phyloP scores from a whole-genome alignment of 2,888 invertebrate species.

The Tenthredo livida region DNA sequence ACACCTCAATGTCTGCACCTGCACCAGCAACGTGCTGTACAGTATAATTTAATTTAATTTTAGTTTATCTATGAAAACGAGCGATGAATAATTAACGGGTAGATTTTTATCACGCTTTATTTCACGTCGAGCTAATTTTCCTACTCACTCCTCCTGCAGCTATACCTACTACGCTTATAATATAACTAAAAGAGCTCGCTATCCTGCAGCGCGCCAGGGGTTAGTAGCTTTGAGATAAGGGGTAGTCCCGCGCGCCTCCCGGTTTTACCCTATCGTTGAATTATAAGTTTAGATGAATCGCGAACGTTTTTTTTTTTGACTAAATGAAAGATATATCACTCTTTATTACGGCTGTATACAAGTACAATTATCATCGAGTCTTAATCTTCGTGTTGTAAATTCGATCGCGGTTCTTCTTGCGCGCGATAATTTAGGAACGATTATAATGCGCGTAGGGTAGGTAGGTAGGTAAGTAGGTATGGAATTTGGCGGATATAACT shows the following conservation, averaged over 20 bases:
- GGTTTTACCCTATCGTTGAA: neutral
- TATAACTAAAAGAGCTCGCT: neutral
- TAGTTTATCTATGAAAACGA: neutral
- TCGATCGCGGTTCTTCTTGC: neutral
- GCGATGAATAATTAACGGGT: conserved; percentile 32
- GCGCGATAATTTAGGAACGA: neutral
- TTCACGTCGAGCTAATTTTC: conserved; percentile 19
- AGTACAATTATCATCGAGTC: too few species aligned
- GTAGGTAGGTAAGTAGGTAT: too few species aligned
- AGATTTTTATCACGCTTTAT: conserved; percentile 38
- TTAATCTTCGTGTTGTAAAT: too few species aligned
- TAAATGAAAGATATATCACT: too few species aligned
- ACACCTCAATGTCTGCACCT: too few species aligned
- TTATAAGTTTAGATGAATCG: too few species aligned
- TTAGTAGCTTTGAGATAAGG: conserved; percentile 20
- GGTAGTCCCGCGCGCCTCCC: too few species aligned
- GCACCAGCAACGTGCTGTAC: too few species aligned
- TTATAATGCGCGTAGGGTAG: neutral
- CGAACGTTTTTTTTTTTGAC: neutral
- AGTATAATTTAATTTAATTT: neutral
- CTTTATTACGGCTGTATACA: too few species aligned
- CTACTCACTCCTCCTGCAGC: neutral
- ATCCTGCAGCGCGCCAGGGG: neutral
- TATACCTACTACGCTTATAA: too few species aligned
- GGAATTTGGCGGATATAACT: neutral